Percentiles rank a stretch among this genome's conserved stretches.
Conservation (phyloP, 2,888 invertebrate species). For the Pyrrhosoma nymphula region DNA sequence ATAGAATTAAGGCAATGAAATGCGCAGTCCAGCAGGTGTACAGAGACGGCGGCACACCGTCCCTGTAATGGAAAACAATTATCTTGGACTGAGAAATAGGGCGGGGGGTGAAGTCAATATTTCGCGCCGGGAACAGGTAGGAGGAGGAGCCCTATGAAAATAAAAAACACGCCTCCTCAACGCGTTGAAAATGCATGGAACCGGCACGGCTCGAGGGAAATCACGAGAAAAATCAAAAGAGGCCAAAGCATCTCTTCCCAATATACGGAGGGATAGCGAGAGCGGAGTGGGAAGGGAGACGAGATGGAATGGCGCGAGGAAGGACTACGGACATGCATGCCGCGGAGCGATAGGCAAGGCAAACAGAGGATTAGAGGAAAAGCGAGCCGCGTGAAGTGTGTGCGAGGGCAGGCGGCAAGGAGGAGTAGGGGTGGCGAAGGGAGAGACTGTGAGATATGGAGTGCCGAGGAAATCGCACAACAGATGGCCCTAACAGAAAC, state of each 20-base stretch:
- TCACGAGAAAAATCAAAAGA: not conserved
- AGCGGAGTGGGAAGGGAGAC: not conserved
- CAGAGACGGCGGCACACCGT: not conserved
- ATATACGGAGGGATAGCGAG: not conserved
- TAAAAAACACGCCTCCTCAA: not conserved
- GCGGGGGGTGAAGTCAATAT: not conserved
- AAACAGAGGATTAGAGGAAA: not conserved
- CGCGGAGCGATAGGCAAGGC: not conserved
- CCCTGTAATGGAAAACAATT: not conserved
- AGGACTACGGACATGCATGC: not conserved
- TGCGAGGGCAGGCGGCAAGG: not conserved
- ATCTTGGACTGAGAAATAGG: not conserved
- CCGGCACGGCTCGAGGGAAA: conserved; percentile 3
- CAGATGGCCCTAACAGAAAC: not conserved
- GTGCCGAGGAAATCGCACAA: not conserved
- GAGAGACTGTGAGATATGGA: not conserved
- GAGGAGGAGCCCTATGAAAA: not conserved
- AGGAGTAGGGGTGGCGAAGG: not conserved
- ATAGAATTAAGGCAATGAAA: too few species aligned
- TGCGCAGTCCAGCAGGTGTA: not conserved
- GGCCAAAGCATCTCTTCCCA: not conserved
- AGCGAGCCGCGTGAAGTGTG: not conserved
- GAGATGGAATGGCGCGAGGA: not conserved
- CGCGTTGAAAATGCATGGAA: not conserved
- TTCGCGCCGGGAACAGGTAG: not conserved